phyloP scores from a whole-genome alignment of 2,888 invertebrate species.

The Terebella lapidaria region DNA sequence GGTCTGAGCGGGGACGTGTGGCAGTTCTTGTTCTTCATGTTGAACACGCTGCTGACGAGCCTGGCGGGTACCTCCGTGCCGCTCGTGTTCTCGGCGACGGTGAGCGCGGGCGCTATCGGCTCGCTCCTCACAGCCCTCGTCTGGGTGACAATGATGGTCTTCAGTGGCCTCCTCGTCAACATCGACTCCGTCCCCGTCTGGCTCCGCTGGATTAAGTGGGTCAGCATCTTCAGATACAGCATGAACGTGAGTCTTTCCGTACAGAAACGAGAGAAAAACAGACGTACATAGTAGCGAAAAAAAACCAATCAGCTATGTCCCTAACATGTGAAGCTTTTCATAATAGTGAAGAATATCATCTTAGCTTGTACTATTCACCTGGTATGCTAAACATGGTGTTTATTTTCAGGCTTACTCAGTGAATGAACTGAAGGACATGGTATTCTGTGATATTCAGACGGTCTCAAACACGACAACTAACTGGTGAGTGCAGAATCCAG shows the following conservation, averaged over 20 bases:
- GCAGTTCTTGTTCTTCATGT: conserved; percentile 40
- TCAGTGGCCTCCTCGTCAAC: conserved; percentile 50
- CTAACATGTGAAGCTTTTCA: too few species aligned
- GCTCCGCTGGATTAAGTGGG: conserved; percentile 47
- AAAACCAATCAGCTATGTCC: too few species aligned
- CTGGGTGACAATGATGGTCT: conserved; percentile 42
- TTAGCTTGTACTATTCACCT: too few species aligned
- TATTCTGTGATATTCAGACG: conserved; percentile 17
- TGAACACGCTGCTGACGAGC: conserved; percentile 43
- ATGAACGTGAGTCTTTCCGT: conserved; percentile 39
- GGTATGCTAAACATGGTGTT: too few species aligned
- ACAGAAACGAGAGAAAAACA: too few species aligned
- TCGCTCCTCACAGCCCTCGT: conserved; percentile 29
- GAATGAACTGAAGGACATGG: conserved; percentile 19
- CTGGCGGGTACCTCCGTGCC: conserved; percentile 39
- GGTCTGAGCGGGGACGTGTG: neutral
- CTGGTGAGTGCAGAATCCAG: too few species aligned
- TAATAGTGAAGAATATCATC: too few species aligned
- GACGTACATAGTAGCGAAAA: too few species aligned
- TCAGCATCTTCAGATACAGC: conserved; percentile 49
- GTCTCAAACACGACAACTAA: too few species aligned
- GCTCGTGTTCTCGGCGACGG: conserved; percentile 24
- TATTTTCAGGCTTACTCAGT: conserved; percentile 19
- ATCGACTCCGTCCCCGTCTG: conserved; percentile 39
- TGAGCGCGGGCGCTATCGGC: conserved; percentile 25